Evolutionary conservation across 1,140 invertebrate genomes (phyloP).

Genomic region (Meteorus sp.): DNA sequence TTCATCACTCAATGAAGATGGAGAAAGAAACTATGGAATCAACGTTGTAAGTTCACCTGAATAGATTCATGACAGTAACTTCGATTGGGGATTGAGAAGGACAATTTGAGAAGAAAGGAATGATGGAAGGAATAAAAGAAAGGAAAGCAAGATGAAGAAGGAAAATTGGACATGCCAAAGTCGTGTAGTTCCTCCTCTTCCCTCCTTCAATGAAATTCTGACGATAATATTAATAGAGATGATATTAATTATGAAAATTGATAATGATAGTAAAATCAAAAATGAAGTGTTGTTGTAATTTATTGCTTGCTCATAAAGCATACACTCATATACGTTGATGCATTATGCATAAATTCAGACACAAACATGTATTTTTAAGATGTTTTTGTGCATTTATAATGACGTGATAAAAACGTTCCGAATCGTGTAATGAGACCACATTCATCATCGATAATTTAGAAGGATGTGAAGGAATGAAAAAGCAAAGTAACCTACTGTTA

Average conservation of each 20-base stretch:
- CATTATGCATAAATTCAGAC: conserved; percentile 35
- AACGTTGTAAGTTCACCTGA: no score
- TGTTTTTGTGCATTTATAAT: conserved; percentile 52
- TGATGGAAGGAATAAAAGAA: neutral
- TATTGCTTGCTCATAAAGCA: conserved; percentile 33
- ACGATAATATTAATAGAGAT: no score
- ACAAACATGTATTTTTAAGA: conserved; percentile 45
- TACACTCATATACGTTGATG: conserved; percentile 34
- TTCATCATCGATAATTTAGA: conserved; percentile 1
- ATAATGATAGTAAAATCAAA: no score
- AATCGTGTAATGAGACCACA: conserved; percentile 34
- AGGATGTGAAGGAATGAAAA: neutral
- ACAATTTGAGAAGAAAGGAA: neutral
- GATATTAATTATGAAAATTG: no score
- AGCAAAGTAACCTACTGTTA: neutral
- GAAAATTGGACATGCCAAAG: conserved; percentile 10
- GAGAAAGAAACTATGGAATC: no score
- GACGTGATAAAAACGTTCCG: conserved; percentile 44
- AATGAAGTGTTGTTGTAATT: conserved; percentile 40
- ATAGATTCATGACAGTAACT: no score
- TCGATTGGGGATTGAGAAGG: no score
- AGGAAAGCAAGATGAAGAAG: neutral
- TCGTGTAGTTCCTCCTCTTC: conserved; percentile 35
- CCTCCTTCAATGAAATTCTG: no score
- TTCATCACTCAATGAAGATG: no score